phyloP scores from a whole-genome alignment of 1,140 invertebrate species.

The Calycopis cecrops region DNA sequence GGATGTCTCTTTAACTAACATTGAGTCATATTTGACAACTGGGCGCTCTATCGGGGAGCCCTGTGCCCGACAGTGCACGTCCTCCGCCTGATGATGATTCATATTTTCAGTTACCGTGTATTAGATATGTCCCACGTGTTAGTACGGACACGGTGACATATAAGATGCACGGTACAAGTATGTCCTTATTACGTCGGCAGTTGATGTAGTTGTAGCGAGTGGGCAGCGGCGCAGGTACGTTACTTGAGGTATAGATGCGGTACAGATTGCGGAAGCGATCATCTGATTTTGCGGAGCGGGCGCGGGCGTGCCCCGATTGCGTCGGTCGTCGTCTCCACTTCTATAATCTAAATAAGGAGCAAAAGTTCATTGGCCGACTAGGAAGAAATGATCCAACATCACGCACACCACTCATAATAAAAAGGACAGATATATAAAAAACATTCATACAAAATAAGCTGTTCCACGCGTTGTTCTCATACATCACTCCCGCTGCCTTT shows the following conservation, averaged over 20 bases:
- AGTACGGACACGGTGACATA: too few relatives aligned
- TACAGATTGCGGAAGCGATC: conserved; percentile 58
- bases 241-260: conserved; percentile 25
- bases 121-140: too few relatives aligned
- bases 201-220: neutral
- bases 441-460: conserved; percentile 4
- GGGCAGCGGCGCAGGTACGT: neutral
- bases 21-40: too few relatives aligned
- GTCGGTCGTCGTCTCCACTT: conserved; percentile 61
- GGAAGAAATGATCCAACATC: conserved; percentile 47
- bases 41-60: too few relatives aligned
- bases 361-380: conserved; percentile 60
- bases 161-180: too few relatives aligned
- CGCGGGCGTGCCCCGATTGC: conserved; percentile 41
- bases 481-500: too few relatives aligned
- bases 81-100: too few relatives aligned
- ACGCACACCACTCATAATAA: conserved; percentile 15
- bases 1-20: too few relatives aligned
- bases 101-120: too few relatives aligned
- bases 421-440: conserved; percentile 17
- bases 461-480: too few relatives aligned
- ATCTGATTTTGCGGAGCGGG: conserved; percentile 53
- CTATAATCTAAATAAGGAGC: conserved; percentile 74
- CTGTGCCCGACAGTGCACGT: too few relatives aligned
- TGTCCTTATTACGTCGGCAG: too few relatives aligned